phyloP scores from a whole-genome alignment of 2,797 vertebrate species.

The Myotis myotis region DNA sequence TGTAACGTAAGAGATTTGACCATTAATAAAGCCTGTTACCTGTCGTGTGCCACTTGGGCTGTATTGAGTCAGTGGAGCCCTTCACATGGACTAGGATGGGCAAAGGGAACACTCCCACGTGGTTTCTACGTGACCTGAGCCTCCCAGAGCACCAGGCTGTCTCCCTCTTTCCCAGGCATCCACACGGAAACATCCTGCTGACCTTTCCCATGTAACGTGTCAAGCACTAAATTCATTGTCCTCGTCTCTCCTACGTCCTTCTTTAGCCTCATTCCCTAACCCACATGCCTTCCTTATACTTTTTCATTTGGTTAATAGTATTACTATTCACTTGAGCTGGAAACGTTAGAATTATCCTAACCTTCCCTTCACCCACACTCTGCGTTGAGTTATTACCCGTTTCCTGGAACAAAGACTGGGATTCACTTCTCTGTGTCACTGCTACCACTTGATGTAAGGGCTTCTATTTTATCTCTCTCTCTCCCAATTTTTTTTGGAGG shows the following conservation, averaged over 20 bases:
- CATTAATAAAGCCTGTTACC: not conserved
- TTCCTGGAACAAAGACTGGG: not conserved
- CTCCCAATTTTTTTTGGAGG: no score
- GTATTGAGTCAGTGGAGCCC: not conserved
- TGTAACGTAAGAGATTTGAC: not conserved
- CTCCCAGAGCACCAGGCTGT: not conserved
- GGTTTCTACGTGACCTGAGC: not conserved
- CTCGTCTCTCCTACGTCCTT: no score
- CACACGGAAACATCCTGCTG: not conserved
- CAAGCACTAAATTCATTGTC: not conserved
- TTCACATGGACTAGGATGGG: not conserved
- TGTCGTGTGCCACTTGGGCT: not conserved
- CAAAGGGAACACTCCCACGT: not conserved
- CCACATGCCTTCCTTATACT: not conserved
- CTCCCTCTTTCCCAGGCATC: not conserved
- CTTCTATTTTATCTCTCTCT: not conserved
- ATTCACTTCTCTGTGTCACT: not conserved
- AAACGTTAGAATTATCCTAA: not conserved
- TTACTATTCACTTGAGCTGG: not conserved
- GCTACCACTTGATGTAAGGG: not conserved
- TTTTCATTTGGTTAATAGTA: not conserved
- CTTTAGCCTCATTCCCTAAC: not conserved
- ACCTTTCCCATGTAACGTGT: not conserved
- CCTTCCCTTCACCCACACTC: not conserved
- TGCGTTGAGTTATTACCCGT: not conserved